Percentiles rank a stretch among this genome's conserved stretches.
Conservation (phyloP, 92 coral and sea anemone species). For the Zoanthus sociatus region DNA sequence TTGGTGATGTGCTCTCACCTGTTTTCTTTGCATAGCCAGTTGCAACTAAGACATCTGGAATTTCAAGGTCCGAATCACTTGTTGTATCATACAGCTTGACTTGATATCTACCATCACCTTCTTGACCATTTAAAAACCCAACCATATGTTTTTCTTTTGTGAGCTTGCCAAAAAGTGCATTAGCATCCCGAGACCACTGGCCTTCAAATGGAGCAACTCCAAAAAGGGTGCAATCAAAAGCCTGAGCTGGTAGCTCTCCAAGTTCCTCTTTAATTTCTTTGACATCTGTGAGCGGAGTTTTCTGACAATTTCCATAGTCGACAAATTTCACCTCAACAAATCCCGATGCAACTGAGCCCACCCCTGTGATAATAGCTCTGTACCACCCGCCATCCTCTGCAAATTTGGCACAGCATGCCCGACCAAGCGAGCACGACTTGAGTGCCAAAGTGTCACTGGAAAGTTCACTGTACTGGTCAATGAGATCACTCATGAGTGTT, state of each 20-base stretch:
- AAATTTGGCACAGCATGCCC: constrained; percentile 95
- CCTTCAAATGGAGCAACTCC: constrained; percentile 78
- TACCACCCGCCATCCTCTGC: constrained; percentile 93
- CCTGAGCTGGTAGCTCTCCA: constrained; percentile 77
- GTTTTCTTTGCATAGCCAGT: constrained; percentile 83
- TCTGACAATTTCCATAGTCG: constrained; percentile 91
- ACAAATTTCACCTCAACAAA: constrained; percentile 89
- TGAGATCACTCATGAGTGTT: constrained; percentile 77
- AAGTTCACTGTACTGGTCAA: constrained; percentile 76
- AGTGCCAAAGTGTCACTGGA: constrained; percentile 75
- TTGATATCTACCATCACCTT: constrained; percentile 70
- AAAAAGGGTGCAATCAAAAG: constrained; percentile 76
- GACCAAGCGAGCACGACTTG: constrained; percentile 75
- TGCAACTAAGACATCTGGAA: constrained; percentile 85
- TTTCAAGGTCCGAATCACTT: constrained; percentile 85
- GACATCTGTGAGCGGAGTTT: constrained; percentile 79
- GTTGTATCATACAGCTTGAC: constrained; percentile 91
- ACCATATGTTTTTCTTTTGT: constrained; percentile 90
- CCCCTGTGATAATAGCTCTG: constrained; percentile 89
- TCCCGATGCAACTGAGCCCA: constrained; percentile 86
- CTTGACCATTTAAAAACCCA: constrained; percentile 57
- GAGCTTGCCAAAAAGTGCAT: constrained; percentile 70
- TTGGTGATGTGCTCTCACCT: constrained; percentile 13
- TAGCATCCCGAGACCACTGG: constrained; percentile 85
- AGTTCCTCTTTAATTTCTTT: constrained; percentile 79